Evolutionary conservation across 2,888 invertebrate genomes (phyloP).

Genomic region (Ganaspis brasiliensis): DNA sequence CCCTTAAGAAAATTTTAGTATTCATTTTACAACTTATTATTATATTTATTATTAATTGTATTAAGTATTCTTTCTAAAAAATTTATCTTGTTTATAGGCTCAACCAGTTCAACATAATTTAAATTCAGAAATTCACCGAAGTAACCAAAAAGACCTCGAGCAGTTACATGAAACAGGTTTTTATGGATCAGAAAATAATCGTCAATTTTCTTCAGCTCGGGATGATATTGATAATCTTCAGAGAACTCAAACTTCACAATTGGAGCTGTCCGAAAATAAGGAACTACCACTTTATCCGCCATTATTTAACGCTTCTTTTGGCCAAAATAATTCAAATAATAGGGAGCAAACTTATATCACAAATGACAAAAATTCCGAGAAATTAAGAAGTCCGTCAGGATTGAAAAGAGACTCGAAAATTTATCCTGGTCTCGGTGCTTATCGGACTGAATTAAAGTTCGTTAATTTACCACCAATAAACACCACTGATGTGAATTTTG

Average conservation of each 20-base stretch:
- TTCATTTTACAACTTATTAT: no score
- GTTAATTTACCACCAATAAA: neutral
- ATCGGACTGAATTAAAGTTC: neutral
- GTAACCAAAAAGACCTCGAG: neutral
- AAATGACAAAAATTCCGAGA: neutral
- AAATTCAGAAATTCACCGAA: neutral
- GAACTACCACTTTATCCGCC: slow-evolving; percentile 31
- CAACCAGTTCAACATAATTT: neutral
- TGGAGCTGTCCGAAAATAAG: slow-evolving; percentile 3
- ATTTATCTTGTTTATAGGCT: neutral
- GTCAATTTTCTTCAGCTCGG: slow-evolving; percentile 4
- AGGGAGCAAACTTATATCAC: neutral
- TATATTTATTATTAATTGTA: no score
- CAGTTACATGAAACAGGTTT: neutral
- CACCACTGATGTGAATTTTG: neutral
- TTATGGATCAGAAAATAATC: slow-evolving; percentile 12
- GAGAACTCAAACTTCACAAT: neutral
- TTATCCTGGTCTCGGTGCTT: slow-evolving; percentile 17
- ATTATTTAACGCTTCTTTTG: neutral
- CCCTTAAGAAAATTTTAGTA: no score
- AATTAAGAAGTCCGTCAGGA: neutral
- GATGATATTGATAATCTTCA: slow-evolving; percentile 1
- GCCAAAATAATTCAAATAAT: neutral
- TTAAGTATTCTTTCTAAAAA: neutral
- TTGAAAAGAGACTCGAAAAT: neutral